Conservation (phyloP, 2,113 vertebrate genomes). For the Myocastor coypus region DNA sequence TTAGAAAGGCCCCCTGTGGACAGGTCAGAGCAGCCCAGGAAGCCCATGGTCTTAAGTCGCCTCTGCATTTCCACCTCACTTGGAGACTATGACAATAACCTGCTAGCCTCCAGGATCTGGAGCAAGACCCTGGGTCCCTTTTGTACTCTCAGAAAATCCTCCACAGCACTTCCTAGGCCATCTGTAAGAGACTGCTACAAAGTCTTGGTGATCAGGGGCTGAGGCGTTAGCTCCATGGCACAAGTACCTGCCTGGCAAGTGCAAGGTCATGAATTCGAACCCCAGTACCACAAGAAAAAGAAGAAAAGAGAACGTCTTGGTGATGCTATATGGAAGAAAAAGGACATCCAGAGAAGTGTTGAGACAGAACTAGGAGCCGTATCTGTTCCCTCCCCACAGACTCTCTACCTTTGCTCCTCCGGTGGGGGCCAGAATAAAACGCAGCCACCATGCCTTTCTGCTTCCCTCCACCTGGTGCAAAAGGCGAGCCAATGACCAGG, state of each 20-base stretch:
- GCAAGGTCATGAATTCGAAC: too few relatives aligned
- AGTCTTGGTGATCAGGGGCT: too few relatives aligned
- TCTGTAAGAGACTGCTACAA: background rate
- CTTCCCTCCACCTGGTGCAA: slow-evolving; percentile 85
- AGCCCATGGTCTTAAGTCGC: background rate
- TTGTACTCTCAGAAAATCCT: background rate
- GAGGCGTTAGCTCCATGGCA: too few relatives aligned
- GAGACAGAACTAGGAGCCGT: rapidly evolving
- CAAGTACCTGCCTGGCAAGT: too few relatives aligned
- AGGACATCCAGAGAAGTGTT: background rate
- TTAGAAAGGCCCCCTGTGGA: background rate
- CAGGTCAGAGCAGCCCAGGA: too few relatives aligned
- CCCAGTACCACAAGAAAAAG: too few relatives aligned
- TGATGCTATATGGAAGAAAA: background rate
- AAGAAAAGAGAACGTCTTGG: too few relatives aligned
- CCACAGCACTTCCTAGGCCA: background rate
- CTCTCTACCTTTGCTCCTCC: slow-evolving; percentile 82
- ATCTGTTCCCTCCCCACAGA: background rate
- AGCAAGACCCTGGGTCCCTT: background rate
- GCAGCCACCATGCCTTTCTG: slow-evolving; percentile 88
- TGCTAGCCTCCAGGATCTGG: background rate
- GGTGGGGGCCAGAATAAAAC: slow-evolving; percentile 82
- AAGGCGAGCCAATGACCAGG: slow-evolving; percentile 87
- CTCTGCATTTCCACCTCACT: too few relatives aligned
- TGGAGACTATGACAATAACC: background rate